A percentile compares a stretch with the other conserved stretches of the same genome.
phyloP scores from a whole-genome alignment of 1,140 invertebrate species.

The Microvelia longipes region DNA sequence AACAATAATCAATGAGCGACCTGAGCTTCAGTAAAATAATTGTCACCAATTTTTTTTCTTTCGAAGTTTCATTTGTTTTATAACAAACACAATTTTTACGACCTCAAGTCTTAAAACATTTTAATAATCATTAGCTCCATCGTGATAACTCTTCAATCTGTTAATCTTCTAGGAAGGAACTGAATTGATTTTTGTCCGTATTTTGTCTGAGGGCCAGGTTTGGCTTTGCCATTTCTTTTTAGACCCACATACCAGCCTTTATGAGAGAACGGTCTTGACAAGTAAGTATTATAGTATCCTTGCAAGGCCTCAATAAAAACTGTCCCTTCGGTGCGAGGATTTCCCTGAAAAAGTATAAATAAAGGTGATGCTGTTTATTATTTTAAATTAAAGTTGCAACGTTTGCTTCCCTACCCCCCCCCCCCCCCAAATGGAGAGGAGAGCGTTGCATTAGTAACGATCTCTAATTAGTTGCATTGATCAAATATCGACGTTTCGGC shows the following conservation, averaged over 20 bases:
- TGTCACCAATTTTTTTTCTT: too few species aligned
- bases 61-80: too few species aligned
- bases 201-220: constrained; percentile 38
- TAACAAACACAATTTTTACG: too few species aligned
- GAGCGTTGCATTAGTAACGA: not conserved
- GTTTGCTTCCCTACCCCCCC: not conserved
- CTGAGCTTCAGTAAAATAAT: too few species aligned
- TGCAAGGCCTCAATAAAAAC: constrained; percentile 42
- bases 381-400: not conserved
- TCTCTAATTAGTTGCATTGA: not conserved
- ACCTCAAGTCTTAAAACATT: too few species aligned
- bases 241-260: constrained; percentile 46
- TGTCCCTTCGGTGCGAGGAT: constrained; percentile 35
- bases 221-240: constrained; percentile 44
- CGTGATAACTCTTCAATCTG: too few species aligned
- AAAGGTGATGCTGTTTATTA: not conserved
- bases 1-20: too few species aligned
- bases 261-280: constrained; percentile 40
- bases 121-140: too few species aligned
- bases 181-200: constrained; percentile 45
- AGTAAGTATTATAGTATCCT: constrained; percentile 40
- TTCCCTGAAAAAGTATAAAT: constrained; percentile 30
- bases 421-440: not conserved
- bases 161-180: constrained; percentile 35
- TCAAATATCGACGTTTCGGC: not conserved